Evolutionary conservation across 2,113 vertebrate genomes (phyloP).

Genomic region (Antechinus flavipes): DNA sequence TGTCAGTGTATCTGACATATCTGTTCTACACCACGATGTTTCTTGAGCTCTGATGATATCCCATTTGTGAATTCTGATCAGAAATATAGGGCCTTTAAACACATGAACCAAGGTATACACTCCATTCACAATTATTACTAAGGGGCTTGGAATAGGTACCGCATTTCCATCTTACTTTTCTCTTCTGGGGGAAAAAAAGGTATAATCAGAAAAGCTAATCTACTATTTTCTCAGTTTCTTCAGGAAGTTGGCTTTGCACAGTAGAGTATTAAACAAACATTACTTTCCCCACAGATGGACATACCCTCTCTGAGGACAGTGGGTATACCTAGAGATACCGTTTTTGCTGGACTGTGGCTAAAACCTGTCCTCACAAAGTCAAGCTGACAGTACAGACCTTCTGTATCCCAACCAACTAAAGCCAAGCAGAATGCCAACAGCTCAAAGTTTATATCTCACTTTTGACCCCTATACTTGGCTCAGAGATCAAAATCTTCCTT

Average conservation of each 20-base stretch:
- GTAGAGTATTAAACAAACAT: neutral
- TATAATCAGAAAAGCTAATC: neutral
- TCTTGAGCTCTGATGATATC: neutral
- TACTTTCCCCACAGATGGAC: neutral
- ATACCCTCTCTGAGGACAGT: neutral
- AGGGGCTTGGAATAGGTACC: neutral
- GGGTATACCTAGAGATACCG: neutral
- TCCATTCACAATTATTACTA: neutral
- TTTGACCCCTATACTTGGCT: neutral
- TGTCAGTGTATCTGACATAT: neutral
- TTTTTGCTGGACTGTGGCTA: neutral
- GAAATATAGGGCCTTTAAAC: neutral
- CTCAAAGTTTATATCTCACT: neutral
- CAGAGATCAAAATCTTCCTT: neutral
- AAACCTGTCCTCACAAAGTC: neutral
- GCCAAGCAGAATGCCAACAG: neutral
- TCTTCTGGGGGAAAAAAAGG: neutral
- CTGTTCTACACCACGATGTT: neutral
- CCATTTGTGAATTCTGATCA: neutral
- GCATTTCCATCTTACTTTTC: neutral
- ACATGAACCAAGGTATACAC: neutral
- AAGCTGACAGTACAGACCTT: neutral
- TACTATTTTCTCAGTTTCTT: neutral
- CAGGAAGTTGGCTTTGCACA: neutral
- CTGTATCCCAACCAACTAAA: neutral